Evolutionary conservation across 2,888 invertebrate species (phyloP).

Genomic region (Acrobasis suavella): DNA sequence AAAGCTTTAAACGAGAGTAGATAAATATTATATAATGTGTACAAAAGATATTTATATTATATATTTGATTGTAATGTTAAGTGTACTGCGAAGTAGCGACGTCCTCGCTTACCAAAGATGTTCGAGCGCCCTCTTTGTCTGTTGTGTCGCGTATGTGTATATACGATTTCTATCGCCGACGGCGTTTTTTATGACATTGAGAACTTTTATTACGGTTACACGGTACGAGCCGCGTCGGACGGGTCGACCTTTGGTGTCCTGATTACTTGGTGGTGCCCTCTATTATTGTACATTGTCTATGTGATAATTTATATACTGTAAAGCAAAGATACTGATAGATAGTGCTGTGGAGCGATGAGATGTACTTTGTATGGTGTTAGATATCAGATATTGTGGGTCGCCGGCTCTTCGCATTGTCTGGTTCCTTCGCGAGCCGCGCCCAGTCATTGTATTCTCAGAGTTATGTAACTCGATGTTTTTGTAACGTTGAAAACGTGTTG

Average conservation of each 20-base stretch:
- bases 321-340: slow-evolving; percentile 24
- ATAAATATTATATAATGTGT: slow-evolving; percentile 60
- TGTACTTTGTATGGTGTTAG: slow-evolving; percentile 14
- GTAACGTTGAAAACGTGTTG: slow-evolving; percentile 15
- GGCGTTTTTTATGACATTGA: slow-evolving; percentile 16
- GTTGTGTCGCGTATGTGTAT: slow-evolving; percentile 15
- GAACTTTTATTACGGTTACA: slow-evolving; percentile 17
- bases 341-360: not conserved
- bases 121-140: slow-evolving; percentile 18
- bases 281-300: slow-evolving; percentile 24
- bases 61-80: slow-evolving; percentile 46
- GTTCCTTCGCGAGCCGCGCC: not conserved
- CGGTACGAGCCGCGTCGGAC: not conserved
- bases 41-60: slow-evolving; percentile 57
- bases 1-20: slow-evolving; percentile 72
- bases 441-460: not conserved
- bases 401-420: not conserved
- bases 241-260: not conserved
- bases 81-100: slow-evolving; percentile 37
- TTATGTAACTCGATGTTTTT: slow-evolving; percentile 5
- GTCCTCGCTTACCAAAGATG: slow-evolving; percentile 30
- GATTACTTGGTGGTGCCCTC: slow-evolving; percentile 22
- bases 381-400: not conserved
- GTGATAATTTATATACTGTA: slow-evolving; percentile 21
- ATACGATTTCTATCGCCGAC: slow-evolving; percentile 16